phyloP scores from a whole-genome alignment of 2,797 vertebrate genomes.

The Iguana delicatissima region DNA sequence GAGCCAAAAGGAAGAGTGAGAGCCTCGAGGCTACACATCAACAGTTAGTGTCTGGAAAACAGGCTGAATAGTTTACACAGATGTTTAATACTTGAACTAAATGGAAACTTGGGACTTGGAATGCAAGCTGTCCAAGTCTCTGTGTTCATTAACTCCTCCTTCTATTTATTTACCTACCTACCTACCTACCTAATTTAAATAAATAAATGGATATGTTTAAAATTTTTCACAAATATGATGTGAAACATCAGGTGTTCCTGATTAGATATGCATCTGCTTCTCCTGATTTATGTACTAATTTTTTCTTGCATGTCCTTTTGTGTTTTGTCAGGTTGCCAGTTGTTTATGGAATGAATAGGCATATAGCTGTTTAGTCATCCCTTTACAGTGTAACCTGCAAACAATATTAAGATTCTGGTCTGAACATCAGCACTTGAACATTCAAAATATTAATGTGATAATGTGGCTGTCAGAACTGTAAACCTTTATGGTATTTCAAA shows the following conservation, averaged over 20 bases:
- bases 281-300: neutral
- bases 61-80: too few relatives aligned
- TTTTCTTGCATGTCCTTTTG: conserved; percentile 20
- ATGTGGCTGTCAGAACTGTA: conserved; percentile 37
- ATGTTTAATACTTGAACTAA: neutral
- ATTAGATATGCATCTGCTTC: conserved; percentile 8
- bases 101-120: neutral
- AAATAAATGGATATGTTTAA: too few relatives aligned
- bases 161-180: neutral
- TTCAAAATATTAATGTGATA: conserved; percentile 52
- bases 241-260: neutral
- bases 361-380: conserved; percentile 40
- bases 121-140: neutral
- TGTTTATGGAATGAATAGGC: conserved; percentile 37
- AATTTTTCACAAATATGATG: neutral
- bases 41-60: neutral
- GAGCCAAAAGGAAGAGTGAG: too few relatives aligned
- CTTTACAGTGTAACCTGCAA: conserved; percentile 32
- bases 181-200: neutral
- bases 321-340: conserved; percentile 23
- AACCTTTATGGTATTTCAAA: conserved; percentile 33
- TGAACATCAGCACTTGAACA: conserved; percentile 27
- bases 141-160: neutral
- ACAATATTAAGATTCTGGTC: conserved; percentile 39
- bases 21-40: neutral